Percentiles rank a stretch among this genome's conserved stretches.
phyloP scores from a whole-genome alignment of 2,113 vertebrate species.

The Gallinago paraguaiae region DNA sequence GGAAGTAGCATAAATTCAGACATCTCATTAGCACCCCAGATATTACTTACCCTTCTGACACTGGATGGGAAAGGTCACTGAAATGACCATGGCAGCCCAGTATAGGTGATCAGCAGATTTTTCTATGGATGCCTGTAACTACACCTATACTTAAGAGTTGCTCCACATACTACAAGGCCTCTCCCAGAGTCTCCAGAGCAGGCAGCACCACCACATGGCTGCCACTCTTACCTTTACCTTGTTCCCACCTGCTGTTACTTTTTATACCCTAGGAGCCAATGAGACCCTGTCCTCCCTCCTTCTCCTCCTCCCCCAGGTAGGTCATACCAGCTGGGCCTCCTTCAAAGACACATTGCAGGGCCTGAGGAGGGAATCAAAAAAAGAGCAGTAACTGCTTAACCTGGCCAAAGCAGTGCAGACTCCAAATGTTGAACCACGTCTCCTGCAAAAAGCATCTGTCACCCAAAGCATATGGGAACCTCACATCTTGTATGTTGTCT shows the following conservation, averaged over 20 bases:
- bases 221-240: background rate
- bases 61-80: background rate
- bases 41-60: background rate
- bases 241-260: background rate
- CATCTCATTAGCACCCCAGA: background rate
- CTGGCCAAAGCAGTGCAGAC: background rate
- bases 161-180: background rate
- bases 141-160: background rate
- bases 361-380: background rate
- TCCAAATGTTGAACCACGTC: background rate
- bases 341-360: background rate
- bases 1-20: background rate
- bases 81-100: background rate
- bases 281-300: background rate
- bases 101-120: background rate
- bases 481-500: background rate
- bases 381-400: background rate
- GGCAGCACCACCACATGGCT: background rate
- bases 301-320: background rate
- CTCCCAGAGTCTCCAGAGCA: background rate
- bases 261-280: background rate
- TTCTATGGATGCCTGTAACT: background rate
- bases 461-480: background rate
- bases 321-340: background rate
- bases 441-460: background rate